Evolutionary conservation across 2,888 invertebrate species (phyloP).

Genomic region (Callinectes sapidus): DNA sequence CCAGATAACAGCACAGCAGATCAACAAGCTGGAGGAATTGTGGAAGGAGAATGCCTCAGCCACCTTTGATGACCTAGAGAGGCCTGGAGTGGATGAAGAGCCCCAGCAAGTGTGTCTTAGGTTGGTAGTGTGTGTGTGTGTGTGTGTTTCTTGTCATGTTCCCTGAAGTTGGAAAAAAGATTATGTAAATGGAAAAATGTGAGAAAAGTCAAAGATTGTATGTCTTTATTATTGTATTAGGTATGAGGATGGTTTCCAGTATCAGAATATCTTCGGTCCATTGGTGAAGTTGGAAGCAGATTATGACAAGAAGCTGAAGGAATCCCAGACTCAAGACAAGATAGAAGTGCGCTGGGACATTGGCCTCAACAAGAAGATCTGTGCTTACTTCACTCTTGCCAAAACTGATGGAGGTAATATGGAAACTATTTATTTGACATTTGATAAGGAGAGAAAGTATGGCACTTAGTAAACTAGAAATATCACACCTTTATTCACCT

Average conservation of each 20-base stretch:
- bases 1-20: conserved; percentile 97
- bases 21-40: conserved; percentile 97
- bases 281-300: conserved; percentile 98
- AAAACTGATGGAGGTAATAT: conserved; percentile 90
- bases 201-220: conserved; percentile 90
- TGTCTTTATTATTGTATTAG: conserved; percentile 76
- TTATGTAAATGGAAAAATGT: conserved; percentile 81
- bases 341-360: conserved; percentile 99
- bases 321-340: conserved; percentile 98
- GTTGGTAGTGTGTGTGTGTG: conserved; percentile 74
- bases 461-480: neutral
- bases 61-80: conserved; percentile 97
- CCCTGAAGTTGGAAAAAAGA: neutral
- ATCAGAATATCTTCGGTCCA: conserved; percentile 98
- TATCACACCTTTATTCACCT: neutral
- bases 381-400: conserved; percentile 97
- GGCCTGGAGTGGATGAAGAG: conserved; percentile 98
- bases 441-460: neutral
- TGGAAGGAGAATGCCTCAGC: conserved; percentile 99
- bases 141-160: neutral
- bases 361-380: conserved; percentile 97
- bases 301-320: conserved; percentile 97
- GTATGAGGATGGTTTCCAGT: conserved; percentile 99
- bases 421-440: neutral
- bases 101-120: conserved; percentile 89